Evolutionary conservation across 1,140 invertebrate species (phyloP), one percentile per base, ranked within the genome.

Genomic region (Cotesia typhae): DNA sequence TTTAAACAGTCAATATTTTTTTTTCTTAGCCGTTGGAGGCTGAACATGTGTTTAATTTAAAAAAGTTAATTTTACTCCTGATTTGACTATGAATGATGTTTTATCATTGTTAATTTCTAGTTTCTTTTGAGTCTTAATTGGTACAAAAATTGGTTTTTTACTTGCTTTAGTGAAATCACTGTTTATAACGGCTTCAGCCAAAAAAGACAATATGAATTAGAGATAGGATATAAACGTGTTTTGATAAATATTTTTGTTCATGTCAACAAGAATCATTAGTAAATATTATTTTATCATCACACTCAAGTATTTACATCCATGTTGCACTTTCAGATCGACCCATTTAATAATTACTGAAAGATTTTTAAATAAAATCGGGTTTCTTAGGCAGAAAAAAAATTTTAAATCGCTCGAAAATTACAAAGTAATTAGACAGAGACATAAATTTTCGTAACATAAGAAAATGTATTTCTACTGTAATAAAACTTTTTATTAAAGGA

Each of bases 111-210:
- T 67, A 37, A 28, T 35, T 65, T 17, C 38, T 65, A 4, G 66
- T 28, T 52, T 28, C 0, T 67, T 41, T 67, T 38, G 0, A 51
- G 17, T 47, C 14, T 41, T 28, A 41, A 47, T 28, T 51, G 20
- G 41, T 52, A 67, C 38, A 52, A 10, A 12, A 47, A 67, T 41
- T n/a, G 64, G 37, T 6, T 67, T 67, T n/a, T 47, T 67, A 17
- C 6, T 52, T 67, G 64, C 64, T 7, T n/a, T 47, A 67, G 38
- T 67, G 37, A 67, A 67, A 67, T 1, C 2, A 67, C 37, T 67
- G 64, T 14, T 14, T 67, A 67, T 35, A 67, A 28, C 64, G 60
- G 28, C 28, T 67, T 5, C 37, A 67, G 41, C 28, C 47, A n/a
- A 51, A 67, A 67, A 51, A 14, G n/a, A 67, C 38, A 51, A 52